Evolutionary conservation across 30 jellyfish, hydroid and myxozoan genomes (phyloP), one percentile per base, ranked within the genome.

Genomic region (Cassiopea xamachana): DNA sequence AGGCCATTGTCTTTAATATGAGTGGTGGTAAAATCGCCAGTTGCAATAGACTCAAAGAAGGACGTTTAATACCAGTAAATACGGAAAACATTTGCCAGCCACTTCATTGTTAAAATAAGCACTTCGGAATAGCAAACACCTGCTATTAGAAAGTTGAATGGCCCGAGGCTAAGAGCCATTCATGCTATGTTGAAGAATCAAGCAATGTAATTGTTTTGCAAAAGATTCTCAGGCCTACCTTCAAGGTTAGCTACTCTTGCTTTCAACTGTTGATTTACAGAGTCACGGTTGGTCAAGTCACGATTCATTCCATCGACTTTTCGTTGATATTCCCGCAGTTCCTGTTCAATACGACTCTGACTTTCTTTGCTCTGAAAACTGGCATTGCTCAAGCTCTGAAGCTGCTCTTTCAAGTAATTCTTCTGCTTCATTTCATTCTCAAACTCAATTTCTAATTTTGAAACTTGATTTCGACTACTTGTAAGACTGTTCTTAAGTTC

Each of bases 341-440:
- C 97, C 15, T 81, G 97, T 75, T 95, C 99, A 45, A 92, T 72
- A 59, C 96, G 97, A 70, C 91, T 69, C 73, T 87, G 89, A 55
- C 91, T 98, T 19, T 95, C 99, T 71, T 89, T 87, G 19, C 98
- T 90, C 73, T 75, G 86, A 19, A 81, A 10, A 55, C 87, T 79
- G 10, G 94, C 64, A 27, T 94, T 76, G 27, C 89, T 80, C 58
- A 91, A 83, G 58, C 60, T 82, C 90, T 95, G 96, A 43, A 95
- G 86, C 76, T 95, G 99, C 60, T 86, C 93, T 60, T 84, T 88
- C 92, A 95, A 47, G 70, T 95, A 95, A 88, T 89, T 84, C 88
- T 96, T 91, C 83, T 95, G 99, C 82, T 95, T 95, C 69, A 72
- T 62, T 18, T 92, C 94, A 70, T 95, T 95, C 43, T 95, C 99